Evolutionary conservation across 2,797 vertebrate species (phyloP).

Genomic region (Myotis daubentonii): DNA sequence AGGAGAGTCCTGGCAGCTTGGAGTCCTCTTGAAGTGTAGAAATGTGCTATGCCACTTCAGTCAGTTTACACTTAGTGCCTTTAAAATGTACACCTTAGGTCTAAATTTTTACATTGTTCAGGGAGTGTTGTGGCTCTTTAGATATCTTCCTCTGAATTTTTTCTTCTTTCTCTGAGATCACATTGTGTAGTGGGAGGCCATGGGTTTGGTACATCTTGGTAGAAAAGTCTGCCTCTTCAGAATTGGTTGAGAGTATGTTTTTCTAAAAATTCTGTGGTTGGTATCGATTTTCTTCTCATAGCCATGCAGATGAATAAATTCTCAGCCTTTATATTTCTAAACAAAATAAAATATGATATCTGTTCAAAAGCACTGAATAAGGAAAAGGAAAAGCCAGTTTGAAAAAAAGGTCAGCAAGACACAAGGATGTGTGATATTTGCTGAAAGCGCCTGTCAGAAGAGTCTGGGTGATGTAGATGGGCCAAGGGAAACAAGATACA

Average conservation of each 20-base stretch:
- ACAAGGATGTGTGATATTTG: conserved; percentile 41
- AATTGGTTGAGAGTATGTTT: neutral
- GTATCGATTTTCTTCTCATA: conserved; percentile 55
- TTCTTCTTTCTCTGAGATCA: neutral
- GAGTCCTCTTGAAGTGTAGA: neutral
- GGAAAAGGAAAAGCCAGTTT: conserved; percentile 61
- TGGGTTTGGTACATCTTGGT: neutral
- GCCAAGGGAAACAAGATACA: conserved; percentile 62
- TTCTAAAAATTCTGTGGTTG: conserved; percentile 65
- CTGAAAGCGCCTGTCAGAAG: conserved; percentile 56
- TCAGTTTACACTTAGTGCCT: neutral
- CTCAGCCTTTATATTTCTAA: conserved; percentile 62
- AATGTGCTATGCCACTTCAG: neutral
- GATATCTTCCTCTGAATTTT: neutral
- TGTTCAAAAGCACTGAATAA: conserved; percentile 65
- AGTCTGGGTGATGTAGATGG: neutral
- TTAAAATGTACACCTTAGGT: neutral
- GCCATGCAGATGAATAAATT: conserved; percentile 61
- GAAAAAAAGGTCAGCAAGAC: conserved; percentile 66
- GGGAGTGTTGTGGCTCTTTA: neutral
- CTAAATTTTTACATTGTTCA: neutral
- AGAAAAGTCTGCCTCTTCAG: neutral
- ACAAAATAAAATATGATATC: conserved; percentile 71
- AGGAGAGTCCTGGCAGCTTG: neutral
- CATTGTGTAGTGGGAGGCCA: neutral